Evolutionary conservation across 2,797 vertebrate genomes (phyloP).

Genomic region (Chelidonichthys spinosus): DNA sequence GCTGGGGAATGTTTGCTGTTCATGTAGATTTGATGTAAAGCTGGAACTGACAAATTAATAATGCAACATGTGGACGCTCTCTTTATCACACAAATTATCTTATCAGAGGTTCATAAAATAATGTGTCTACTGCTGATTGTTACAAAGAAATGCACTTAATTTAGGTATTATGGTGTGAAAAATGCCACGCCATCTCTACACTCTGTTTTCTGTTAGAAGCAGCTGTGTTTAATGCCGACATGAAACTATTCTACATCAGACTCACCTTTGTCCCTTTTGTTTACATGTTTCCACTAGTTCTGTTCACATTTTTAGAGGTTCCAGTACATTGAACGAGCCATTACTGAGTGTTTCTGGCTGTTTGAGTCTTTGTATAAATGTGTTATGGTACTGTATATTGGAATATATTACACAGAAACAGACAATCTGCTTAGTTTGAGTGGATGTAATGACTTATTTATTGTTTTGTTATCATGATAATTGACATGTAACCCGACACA

Average conservation of each 20-base stretch:
- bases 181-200: slow-evolving; percentile 15
- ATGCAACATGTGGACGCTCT: slow-evolving; percentile 27
- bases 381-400: background rate
- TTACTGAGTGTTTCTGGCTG: slow-evolving; percentile 1
- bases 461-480: slow-evolving; percentile 56
- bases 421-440: slow-evolving; percentile 8
- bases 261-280: slow-evolving; percentile 11
- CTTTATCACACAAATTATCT: slow-evolving; percentile 42
- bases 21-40: slow-evolving; percentile 81
- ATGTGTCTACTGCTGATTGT: slow-evolving; percentile 23
- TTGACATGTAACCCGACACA: slow-evolving; percentile 55
- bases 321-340: background rate
- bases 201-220: slow-evolving; percentile 13
- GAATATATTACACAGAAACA: slow-evolving; percentile 9
- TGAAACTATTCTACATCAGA: slow-evolving; percentile 6
- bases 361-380: slow-evolving; percentile 21
- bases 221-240: slow-evolving; percentile 24
- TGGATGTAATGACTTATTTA: slow-evolving; percentile 63
- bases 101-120: slow-evolving; percentile 29
- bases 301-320: background rate
- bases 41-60: slow-evolving; percentile 56
- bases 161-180: slow-evolving; percentile 19
- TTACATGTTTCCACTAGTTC: slow-evolving; percentile 2
- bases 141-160: slow-evolving; percentile 39
- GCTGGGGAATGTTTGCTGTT: slow-evolving; percentile 81